Percentiles rank a stretch among this genome's conserved stretches.
These are phyloP conservation scores for Sylvicapra grimmia DNA, from an alignment of 2,113 vertebrate species.

Conservation along the genomic window DNA sequence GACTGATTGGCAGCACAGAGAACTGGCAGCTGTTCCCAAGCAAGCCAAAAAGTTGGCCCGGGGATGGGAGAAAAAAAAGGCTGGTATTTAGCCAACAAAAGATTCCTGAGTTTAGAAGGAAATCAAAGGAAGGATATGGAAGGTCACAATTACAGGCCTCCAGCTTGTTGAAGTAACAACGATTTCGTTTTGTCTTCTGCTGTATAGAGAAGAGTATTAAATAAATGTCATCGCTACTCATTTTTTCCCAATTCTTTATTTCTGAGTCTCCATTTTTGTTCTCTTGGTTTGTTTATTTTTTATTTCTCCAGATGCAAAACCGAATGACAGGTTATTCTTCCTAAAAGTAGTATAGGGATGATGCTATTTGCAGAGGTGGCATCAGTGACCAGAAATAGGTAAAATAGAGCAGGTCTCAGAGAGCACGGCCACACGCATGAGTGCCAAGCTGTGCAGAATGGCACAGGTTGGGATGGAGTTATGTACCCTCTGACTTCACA, in stretches of 20 bases:
- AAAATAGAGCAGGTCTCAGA: neutral
- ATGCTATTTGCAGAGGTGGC: neutral
- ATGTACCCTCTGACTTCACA: neutral
- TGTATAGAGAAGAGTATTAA: conserved; percentile 48
- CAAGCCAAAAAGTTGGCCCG: conserved; percentile 43
- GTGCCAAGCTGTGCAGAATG: accelerated
- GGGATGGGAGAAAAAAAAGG: conserved; percentile 31
- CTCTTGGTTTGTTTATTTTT: neutral
- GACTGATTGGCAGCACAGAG: conserved; percentile 75
- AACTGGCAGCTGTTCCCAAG: conserved; percentile 78
- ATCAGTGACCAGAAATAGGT: neutral
- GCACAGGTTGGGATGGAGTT: neutral
- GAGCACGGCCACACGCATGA: neutral
- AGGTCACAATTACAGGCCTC: conserved; percentile 61
- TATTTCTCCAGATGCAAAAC: neutral
- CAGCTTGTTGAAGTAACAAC: conserved; percentile 46
- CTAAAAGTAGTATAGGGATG: neutral
- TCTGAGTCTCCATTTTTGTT: conserved; percentile 21
- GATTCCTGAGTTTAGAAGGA: conserved; percentile 66
- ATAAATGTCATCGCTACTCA: neutral
- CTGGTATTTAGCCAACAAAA: conserved; percentile 73
- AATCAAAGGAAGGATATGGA: conserved; percentile 75
- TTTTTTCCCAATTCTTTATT: conserved; percentile 30
- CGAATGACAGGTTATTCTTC: neutral
- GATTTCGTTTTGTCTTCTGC: conserved; percentile 59